These are phyloP conservation scores for Carpatolechia fugitivella DNA, from an alignment of 2,888 invertebrate species.

Conservation along the genomic window DNA sequence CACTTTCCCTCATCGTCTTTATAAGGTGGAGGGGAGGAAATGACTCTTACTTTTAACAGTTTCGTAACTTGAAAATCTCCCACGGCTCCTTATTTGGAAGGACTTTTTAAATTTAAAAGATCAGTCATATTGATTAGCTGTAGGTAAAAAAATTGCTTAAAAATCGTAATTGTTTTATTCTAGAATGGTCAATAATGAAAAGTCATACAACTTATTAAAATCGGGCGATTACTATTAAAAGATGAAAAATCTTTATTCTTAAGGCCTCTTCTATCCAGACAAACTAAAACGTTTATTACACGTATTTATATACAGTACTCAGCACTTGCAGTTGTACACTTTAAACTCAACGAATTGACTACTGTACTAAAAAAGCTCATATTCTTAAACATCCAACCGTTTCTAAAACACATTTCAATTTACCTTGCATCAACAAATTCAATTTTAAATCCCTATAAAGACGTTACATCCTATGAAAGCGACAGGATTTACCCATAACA, in stretches of 20 bases:
- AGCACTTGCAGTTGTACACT: too few relatives aligned
- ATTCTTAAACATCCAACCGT: too few relatives aligned
- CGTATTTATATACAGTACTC: too few relatives aligned
- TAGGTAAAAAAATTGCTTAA: background rate
- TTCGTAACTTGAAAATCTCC: background rate
- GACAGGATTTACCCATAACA: conserved; percentile 5
- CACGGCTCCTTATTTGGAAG: conserved; percentile 1
- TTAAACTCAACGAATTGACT: too few relatives aligned
- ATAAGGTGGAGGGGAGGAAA: too few relatives aligned
- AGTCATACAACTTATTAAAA: too few relatives aligned
- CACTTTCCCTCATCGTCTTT: background rate
- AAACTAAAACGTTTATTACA: too few relatives aligned
- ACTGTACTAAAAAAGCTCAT: too few relatives aligned
- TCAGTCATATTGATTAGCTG: background rate
- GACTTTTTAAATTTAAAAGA: background rate
- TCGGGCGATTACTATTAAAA: too few relatives aligned
- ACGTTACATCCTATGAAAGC: background rate
- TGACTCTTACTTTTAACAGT: background rate
- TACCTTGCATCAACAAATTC: background rate
- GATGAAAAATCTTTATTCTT: too few relatives aligned
- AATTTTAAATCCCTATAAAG: background rate
- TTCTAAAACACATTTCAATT: background rate
- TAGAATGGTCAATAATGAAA: too few relatives aligned
- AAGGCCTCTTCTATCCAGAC: too few relatives aligned
- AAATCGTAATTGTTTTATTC: background rate